Conservation (phyloP, 2,797 vertebrate species). For the Dallia pectoralis region DNA sequence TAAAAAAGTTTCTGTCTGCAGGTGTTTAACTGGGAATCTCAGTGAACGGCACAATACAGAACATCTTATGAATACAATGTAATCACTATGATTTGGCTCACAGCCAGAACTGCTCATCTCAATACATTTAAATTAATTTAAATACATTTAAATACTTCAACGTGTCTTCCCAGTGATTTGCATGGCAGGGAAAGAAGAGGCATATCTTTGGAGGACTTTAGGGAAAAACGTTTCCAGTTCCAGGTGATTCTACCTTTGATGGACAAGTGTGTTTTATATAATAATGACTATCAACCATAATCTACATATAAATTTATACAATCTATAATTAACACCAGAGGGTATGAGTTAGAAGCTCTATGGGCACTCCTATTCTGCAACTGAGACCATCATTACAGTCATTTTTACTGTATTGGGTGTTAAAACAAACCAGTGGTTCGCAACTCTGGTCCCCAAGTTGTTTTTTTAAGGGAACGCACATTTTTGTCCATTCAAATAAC, state of each 20-base stretch:
- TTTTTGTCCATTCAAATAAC: no score
- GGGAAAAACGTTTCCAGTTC: slow-evolving; percentile 29
- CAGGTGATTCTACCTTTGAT: slow-evolving; percentile 48
- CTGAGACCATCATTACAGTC: slow-evolving; percentile 14
- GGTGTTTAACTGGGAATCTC: slow-evolving; percentile 44
- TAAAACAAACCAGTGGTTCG: neutral
- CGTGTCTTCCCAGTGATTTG: slow-evolving; percentile 55
- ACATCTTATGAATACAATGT: slow-evolving; percentile 55
- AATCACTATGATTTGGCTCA: slow-evolving; percentile 65
- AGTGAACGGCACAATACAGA: slow-evolving; percentile 23
- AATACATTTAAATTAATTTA: slow-evolving; percentile 76
- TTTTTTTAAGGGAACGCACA: no score
- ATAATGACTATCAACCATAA: slow-evolving; percentile 51
- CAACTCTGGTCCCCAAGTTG: no score
- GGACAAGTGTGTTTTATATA: slow-evolving; percentile 46
- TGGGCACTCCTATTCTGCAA: slow-evolving; percentile 4
- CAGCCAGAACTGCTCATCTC: slow-evolving; percentile 59
- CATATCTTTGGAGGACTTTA: slow-evolving; percentile 49
- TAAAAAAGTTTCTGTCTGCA: slow-evolving; percentile 21
- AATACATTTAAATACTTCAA: slow-evolving; percentile 66
- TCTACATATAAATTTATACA: slow-evolving; percentile 50
- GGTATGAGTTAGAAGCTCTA: slow-evolving; percentile 30
- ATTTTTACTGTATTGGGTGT: neutral
- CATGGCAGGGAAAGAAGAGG: slow-evolving; percentile 50
- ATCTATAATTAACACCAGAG: slow-evolving; percentile 37